Conservation (phyloP, 2,797 vertebrate species). For the Sternarchorhynchus goeldii region DNA sequence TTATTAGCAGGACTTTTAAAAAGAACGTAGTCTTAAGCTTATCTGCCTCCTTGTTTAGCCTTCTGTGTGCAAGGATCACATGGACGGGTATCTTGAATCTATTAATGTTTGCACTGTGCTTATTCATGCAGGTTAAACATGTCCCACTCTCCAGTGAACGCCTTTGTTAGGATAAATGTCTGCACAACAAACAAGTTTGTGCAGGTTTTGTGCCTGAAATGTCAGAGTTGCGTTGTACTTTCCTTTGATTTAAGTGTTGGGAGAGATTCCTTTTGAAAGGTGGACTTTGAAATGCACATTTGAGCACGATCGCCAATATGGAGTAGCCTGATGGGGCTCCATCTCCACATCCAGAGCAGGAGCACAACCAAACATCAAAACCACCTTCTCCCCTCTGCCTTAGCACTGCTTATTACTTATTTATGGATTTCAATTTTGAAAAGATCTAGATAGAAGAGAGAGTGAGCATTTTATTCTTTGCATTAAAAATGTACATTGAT, state of each 20-base stretch:
- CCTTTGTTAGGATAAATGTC: too few relatives aligned
- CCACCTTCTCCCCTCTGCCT: slow-evolving; percentile 8
- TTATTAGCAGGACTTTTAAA: slow-evolving; percentile 29
- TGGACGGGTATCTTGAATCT: slow-evolving; percentile 9
- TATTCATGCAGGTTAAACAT: slow-evolving; percentile 13
- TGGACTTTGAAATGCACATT: slow-evolving; percentile 25
- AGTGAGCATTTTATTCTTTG: slow-evolving; percentile 23
- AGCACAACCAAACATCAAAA: slow-evolving; percentile 43
- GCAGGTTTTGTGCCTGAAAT: background rate
- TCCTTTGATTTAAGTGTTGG: slow-evolving; percentile 20
- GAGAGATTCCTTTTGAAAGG: background rate
- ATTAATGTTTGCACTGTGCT: slow-evolving; percentile 4
- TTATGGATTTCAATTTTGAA: slow-evolving; percentile 50
- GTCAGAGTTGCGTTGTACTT: slow-evolving; percentile 15
- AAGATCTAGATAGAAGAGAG: slow-evolving; percentile 11
- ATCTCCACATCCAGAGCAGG: slow-evolving; percentile 15
- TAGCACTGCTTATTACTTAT: slow-evolving; percentile 37
- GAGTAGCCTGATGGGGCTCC: background rate
- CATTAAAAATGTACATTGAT: slow-evolving; percentile 53
- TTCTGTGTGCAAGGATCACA: slow-evolving; percentile 5
- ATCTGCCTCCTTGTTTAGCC: slow-evolving; percentile 28
- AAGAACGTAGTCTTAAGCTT: slow-evolving; percentile 41
- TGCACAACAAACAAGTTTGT: background rate
- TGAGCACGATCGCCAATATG: background rate
- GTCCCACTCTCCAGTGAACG: background rate